A percentile compares a stretch with the other conserved stretches of the same genome.
These are phyloP conservation scores for Manis javanica DNA, from an alignment of 2,797 vertebrate genomes.

Conservation along the genomic window DNA sequence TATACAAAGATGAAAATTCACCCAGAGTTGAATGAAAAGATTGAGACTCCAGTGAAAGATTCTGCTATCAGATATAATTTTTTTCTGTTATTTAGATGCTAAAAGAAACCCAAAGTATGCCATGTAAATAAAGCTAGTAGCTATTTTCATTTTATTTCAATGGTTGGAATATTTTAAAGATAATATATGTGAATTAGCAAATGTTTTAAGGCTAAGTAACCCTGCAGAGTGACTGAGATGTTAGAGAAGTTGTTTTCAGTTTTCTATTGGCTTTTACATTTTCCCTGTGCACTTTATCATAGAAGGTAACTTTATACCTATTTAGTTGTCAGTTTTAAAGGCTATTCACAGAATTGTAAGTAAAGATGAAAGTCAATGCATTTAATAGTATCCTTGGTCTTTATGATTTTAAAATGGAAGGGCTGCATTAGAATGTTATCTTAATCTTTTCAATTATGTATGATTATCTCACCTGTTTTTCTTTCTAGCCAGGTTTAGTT, in stretches of 20 bases:
- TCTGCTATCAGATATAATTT: not conserved
- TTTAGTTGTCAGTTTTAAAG: conserved; percentile 69
- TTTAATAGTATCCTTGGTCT: conserved; percentile 53
- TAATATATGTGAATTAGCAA: conserved; percentile 68
- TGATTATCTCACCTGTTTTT: not conserved
- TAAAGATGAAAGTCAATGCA: conserved; percentile 59
- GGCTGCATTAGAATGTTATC: not conserved
- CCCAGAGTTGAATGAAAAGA: not conserved
- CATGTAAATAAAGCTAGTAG: conserved; percentile 53
- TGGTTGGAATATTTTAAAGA: conserved; percentile 66
- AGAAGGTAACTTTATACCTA: conserved; percentile 42
- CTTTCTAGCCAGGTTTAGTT: not conserved
- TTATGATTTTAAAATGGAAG: conserved; percentile 64
- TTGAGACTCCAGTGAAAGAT: not conserved
- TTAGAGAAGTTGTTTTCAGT: conserved; percentile 56
- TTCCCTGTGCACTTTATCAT: conserved; percentile 47
- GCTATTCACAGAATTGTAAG: conserved; percentile 49
- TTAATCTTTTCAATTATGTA: not conserved
- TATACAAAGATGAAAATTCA: not conserved
- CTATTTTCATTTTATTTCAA: conserved; percentile 73
- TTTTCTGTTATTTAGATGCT: not conserved
- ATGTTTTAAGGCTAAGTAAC: conserved; percentile 29
- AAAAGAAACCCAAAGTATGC: not conserved
- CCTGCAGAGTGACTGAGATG: conserved; percentile 24
- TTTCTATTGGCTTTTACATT: conserved; percentile 52